Evolutionary conservation across 2,113 vertebrate genomes (phyloP).

Genomic region (Epinephelus lanceolatus): DNA sequence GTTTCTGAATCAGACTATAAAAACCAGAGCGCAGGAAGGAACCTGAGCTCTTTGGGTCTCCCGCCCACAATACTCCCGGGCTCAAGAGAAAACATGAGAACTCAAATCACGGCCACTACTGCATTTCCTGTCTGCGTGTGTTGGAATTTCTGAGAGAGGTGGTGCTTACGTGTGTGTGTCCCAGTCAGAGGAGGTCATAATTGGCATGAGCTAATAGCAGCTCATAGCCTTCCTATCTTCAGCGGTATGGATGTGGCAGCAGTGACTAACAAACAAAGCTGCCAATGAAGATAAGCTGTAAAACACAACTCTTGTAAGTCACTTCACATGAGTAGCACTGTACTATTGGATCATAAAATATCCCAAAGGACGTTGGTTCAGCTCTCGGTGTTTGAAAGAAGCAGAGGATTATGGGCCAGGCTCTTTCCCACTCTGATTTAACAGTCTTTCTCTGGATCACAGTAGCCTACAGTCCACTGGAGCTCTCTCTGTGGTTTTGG

Average conservation of each 20-base stretch:
- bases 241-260: constrained; percentile 11
- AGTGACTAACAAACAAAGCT: constrained; percentile 37
- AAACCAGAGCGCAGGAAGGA: constrained; percentile 64
- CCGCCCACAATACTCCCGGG: constrained; percentile 45
- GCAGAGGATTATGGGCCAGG: constrained; percentile 18
- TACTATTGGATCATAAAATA: constrained; percentile 1
- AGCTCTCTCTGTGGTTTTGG: constrained; percentile 58
- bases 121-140: constrained; percentile 46
- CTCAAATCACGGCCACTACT: constrained; percentile 10
- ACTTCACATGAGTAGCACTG: constrained; percentile 4
- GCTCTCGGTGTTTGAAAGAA: constrained; percentile 40
- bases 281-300: background rate
- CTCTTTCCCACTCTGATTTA: constrained; percentile 40
- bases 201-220: constrained; percentile 21
- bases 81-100: constrained; percentile 37
- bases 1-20: constrained; percentile 51
- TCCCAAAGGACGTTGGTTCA: constrained; percentile 26
- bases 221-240: constrained; percentile 1
- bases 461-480: constrained; percentile 53
- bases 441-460: constrained; percentile 49
- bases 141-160: constrained; percentile 1
- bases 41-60: constrained; percentile 48
- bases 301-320: constrained; percentile 22
- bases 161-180: background rate
- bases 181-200: constrained; percentile 12